These are phyloP conservation scores for Brachionus koreanus DNA, from an alignment of 1,140 invertebrate genomes.

Conservation along the genomic window DNA sequence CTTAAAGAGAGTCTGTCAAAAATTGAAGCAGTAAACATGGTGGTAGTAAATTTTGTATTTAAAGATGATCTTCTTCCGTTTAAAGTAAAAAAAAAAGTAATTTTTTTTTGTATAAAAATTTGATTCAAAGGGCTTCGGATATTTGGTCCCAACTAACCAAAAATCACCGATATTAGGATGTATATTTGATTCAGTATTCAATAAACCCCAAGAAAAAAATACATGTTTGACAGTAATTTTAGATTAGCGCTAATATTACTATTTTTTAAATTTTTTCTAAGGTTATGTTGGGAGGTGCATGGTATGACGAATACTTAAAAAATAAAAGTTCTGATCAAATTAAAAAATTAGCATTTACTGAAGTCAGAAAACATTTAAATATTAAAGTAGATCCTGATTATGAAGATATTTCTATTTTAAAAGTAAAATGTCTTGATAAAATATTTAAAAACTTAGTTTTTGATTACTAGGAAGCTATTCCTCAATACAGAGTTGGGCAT, in stretches of 20 bases:
- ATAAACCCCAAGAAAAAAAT: not conserved
- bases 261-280: not conserved
- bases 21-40: conserved; percentile 40
- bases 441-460: not conserved
- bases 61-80: conserved; percentile 12
- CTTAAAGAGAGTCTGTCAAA: not conserved
- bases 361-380: conserved; percentile 22
- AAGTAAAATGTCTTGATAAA: not conserved
- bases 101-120: not conserved
- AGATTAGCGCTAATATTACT: not conserved
- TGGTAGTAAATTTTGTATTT: conserved; percentile 29
- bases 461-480: conserved; percentile 17
- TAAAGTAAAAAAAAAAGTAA: not conserved
- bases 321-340: not conserved
- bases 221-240: conserved; percentile 28
- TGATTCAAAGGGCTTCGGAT: conserved; percentile 36
- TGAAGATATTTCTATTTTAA: conserved; percentile 26
- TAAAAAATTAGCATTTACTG: not conserved
- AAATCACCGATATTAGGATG: conserved; percentile 32
- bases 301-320: conserved; percentile 32
- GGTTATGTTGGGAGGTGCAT: conserved; percentile 43
- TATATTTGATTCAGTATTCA: conserved; percentile 42
- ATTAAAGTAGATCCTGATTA: conserved; percentile 22
- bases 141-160: conserved; percentile 33
- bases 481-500: conserved; percentile 37